Evolutionary conservation across 2,113 vertebrate genomes (phyloP).

Genomic region (Ceyx melanurus): DNA sequence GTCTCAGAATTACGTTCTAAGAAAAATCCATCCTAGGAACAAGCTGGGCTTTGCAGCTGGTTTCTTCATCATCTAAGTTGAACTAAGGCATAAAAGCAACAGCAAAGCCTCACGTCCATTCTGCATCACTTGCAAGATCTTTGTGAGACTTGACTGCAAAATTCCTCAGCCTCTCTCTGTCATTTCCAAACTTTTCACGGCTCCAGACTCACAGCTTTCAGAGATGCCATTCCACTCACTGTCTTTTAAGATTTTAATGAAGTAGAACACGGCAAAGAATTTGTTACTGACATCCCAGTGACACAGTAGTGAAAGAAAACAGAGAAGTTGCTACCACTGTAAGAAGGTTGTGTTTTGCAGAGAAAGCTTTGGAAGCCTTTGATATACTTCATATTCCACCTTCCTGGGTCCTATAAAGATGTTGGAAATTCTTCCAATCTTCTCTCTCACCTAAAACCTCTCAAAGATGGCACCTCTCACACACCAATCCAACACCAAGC

Average conservation of each 20-base stretch:
- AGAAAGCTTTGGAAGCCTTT: background rate
- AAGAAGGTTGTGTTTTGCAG: background rate
- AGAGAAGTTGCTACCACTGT: background rate
- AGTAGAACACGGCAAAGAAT: background rate
- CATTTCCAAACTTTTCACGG: background rate
- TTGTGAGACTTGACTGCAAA: background rate
- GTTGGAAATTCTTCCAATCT: background rate
- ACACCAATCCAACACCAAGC: background rate
- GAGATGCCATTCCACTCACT: background rate
- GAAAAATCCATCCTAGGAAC: background rate
- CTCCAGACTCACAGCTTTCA: background rate
- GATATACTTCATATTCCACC: background rate
- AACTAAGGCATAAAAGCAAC: background rate
- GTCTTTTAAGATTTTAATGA: background rate
- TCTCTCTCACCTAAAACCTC: background rate
- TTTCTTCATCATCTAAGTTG: background rate
- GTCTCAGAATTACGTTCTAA: background rate
- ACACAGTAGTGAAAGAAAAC: background rate
- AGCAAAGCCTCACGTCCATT: background rate
- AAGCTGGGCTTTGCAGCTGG: background rate
- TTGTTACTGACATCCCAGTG: background rate
- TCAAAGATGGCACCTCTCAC: background rate
- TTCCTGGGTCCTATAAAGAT: background rate
- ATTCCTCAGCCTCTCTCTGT: background rate
- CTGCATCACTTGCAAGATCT: background rate